Conservation (phyloP, 2,888 invertebrate genomes). For the Hyppa rectilinea region DNA sequence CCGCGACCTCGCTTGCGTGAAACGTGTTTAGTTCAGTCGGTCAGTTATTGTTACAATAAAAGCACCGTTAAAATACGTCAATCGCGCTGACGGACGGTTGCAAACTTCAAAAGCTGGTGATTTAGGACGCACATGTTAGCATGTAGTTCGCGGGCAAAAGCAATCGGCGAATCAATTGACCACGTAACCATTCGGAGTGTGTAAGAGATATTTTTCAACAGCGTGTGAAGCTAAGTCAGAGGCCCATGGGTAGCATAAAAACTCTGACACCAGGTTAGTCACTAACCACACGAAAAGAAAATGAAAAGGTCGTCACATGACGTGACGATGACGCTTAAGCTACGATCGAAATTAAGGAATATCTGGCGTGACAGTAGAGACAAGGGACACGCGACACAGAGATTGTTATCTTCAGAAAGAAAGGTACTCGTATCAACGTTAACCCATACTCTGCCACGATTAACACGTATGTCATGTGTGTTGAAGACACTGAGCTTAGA, state of each 20-base stretch:
- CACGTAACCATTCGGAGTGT: too few species aligned
- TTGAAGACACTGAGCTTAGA: too few species aligned
- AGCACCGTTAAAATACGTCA: constrained; percentile 38
- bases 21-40: constrained; percentile 30
- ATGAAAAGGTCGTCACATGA: too few species aligned
- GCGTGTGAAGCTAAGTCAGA: too few species aligned
- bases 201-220: too few species aligned
- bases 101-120: constrained; percentile 16
- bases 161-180: neutral
- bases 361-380: neutral
- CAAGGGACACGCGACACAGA: neutral
- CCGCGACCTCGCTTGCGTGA: constrained; percentile 31
- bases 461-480: too few species aligned
- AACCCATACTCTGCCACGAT: too few species aligned
- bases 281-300: too few species aligned
- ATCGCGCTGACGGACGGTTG: neutral
- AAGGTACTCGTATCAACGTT: too few species aligned
- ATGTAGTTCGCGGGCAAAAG: neutral
- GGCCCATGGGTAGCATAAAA: too few species aligned
- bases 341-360: neutral
- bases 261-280: too few species aligned
- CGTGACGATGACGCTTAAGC: neutral
- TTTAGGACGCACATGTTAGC: neutral
- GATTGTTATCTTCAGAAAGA: neutral
- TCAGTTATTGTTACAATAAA: constrained; percentile 45